These are phyloP conservation scores for Toxonevra muliebris DNA, from an alignment of 2,888 invertebrate genomes.

Conservation along the genomic window DNA sequence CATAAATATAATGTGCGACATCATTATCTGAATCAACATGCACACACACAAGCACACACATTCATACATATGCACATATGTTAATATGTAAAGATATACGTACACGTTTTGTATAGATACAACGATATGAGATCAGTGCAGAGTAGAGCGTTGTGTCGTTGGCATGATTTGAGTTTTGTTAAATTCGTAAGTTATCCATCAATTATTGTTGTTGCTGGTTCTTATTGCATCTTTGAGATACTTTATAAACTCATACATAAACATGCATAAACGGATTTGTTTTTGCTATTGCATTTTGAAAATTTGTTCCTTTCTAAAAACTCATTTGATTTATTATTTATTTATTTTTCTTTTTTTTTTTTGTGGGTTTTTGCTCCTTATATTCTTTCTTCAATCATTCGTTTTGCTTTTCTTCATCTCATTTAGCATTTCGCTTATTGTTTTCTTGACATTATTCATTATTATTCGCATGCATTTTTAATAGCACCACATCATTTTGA, in stretches of 20 bases:
- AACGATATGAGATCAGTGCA: neutral
- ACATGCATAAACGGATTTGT: too few relatives aligned
- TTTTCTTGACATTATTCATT: conserved; percentile 26
- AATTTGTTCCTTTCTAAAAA: too few relatives aligned
- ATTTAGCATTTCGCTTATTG: conserved; percentile 31
- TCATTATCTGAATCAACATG: conserved; percentile 25
- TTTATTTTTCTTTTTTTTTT: too few relatives aligned
- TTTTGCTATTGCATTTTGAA: too few relatives aligned
- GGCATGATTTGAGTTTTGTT: neutral
- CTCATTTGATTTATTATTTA: too few relatives aligned
- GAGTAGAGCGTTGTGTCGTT: conserved; percentile 1
- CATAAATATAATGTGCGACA: conserved; percentile 60
- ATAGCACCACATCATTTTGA: conserved; percentile 7
- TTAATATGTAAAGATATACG: neutral
- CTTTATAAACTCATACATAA: too few relatives aligned
- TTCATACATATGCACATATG: neutral
- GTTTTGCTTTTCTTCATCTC: conserved; percentile 17
- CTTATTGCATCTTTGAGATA: too few relatives aligned
- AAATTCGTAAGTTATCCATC: too few relatives aligned
- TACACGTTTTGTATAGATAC: conserved; percentile 5
- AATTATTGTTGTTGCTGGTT: too few relatives aligned
- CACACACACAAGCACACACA: conserved; percentile 15
- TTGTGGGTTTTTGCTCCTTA: too few relatives aligned
- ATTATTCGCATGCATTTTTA: conserved; percentile 32
- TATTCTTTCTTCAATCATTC: too few relatives aligned